These are phyloP conservation scores for Lepus americanus DNA, from an alignment of 2,113 vertebrate genomes.

Conservation along the genomic window DNA sequence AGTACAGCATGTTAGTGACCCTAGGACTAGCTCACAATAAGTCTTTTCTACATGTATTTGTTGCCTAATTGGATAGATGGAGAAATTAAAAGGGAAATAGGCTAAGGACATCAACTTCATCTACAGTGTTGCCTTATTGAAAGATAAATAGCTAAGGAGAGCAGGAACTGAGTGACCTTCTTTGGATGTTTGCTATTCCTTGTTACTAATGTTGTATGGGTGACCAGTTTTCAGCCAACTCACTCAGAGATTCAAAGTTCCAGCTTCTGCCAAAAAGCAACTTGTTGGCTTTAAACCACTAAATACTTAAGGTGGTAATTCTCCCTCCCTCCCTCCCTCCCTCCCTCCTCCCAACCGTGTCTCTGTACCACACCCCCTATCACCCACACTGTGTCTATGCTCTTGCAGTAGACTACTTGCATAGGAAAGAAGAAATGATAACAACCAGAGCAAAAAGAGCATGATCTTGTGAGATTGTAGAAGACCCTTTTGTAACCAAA, in stretches of 20 bases:
- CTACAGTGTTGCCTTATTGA: neutral
- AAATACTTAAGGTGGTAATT: neutral
- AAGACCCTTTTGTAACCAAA: neutral
- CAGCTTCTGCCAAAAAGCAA: neutral
- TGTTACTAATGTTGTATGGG: neutral
- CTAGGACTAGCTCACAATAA: neutral
- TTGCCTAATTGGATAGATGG: neutral
- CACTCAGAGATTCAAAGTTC: neutral
- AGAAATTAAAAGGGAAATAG: neutral
- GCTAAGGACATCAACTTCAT: neutral
- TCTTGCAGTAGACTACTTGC: neutral
- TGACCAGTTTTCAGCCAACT: neutral
- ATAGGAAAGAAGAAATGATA: neutral
- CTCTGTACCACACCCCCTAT: neutral
- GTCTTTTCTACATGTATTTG: too few species aligned
- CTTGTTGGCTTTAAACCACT: neutral
- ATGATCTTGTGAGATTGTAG: too few species aligned
- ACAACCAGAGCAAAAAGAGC: neutral
- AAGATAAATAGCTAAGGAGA: neutral
- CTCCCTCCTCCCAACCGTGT: too few species aligned
- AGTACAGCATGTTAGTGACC: neutral
- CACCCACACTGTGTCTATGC: neutral
- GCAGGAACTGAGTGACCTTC: neutral
- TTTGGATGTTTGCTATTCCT: neutral
- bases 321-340: neutral